Conservation (phyloP, 2,888 invertebrate genomes). For the Limnephilus rhombicus region DNA sequence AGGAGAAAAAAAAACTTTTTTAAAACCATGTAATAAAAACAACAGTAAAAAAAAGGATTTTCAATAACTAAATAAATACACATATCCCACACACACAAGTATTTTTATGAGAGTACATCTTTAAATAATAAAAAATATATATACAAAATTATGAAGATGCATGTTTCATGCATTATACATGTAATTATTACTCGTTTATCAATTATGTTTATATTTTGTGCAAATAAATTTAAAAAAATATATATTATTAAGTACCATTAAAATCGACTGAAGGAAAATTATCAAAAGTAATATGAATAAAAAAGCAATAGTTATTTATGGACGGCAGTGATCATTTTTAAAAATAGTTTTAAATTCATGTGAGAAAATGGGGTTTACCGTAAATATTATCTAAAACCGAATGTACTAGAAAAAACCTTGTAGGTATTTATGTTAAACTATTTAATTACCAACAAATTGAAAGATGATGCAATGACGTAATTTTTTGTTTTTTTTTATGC, state of each 20-base stretch:
- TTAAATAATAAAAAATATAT: too few species aligned
- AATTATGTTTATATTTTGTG: too few species aligned
- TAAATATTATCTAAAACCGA: neutral
- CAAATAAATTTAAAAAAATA: too few species aligned
- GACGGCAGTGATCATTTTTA: neutral
- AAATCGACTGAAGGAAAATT: neutral
- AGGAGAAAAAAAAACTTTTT: too few species aligned
- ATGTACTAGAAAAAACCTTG: neutral
- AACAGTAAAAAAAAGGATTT: too few species aligned
- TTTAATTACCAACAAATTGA: neutral
- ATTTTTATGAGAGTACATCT: too few species aligned
- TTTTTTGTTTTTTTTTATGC: neutral
- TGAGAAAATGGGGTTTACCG: neutral
- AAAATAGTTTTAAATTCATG: neutral
- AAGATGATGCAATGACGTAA: neutral
- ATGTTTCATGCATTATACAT: too few species aligned
- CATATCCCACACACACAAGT: too few species aligned
- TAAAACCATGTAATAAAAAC: too few species aligned
- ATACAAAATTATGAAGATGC: too few species aligned
- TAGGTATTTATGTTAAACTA: neutral
- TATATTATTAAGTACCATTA: neutral
- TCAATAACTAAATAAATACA: too few species aligned
- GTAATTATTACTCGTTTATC: too few species aligned
- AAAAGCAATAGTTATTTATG: neutral
- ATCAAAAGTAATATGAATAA: neutral